phyloP scores from a whole-genome alignment of 30 jellyfish, hydroid and myxozoan species.

The Aurelia aurita region DNA sequence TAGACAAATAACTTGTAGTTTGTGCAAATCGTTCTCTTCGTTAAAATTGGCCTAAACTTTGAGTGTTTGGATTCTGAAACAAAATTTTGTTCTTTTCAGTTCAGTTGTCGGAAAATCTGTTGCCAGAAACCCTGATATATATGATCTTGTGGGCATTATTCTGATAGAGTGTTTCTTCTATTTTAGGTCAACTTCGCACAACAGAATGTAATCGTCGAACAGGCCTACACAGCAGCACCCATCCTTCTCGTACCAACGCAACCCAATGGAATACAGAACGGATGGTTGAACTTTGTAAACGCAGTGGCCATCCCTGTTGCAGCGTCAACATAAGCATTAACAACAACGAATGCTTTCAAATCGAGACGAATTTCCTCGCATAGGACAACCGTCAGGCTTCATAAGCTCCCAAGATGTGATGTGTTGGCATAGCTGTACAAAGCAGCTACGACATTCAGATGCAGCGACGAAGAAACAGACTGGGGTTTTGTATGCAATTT shows the following conservation, averaged over 20 bases:
- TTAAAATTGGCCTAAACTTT: too few species aligned
- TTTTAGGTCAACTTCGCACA: conserved; percentile 29
- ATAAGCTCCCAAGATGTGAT: neutral
- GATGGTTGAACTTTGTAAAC: conserved; percentile 65
- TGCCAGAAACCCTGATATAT: too few species aligned
- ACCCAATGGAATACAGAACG: conserved; percentile 45
- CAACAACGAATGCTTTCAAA: neutral
- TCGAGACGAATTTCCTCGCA: neutral
- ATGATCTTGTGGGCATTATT: neutral
- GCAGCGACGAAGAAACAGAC: neutral
- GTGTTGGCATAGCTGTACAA: neutral
- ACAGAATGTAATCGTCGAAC: conserved; percentile 58
- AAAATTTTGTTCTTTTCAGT: too few species aligned
- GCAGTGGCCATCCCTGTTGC: conserved; percentile 64
- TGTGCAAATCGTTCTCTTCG: too few species aligned
- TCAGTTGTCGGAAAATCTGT: too few species aligned
- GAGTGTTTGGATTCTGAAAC: too few species aligned
- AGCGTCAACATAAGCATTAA: conserved; percentile 11
- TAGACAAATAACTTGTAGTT: too few species aligned
- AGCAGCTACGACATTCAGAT: neutral
- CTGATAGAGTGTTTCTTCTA: neutral
- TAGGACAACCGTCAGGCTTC: neutral
- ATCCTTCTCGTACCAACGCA: conserved; percentile 55
- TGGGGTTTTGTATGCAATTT: too few species aligned
- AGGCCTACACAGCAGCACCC: conserved; percentile 43